These are phyloP conservation scores for Prorops nasuta DNA, from an alignment of 1,140 invertebrate genomes.

Conservation along the genomic window DNA sequence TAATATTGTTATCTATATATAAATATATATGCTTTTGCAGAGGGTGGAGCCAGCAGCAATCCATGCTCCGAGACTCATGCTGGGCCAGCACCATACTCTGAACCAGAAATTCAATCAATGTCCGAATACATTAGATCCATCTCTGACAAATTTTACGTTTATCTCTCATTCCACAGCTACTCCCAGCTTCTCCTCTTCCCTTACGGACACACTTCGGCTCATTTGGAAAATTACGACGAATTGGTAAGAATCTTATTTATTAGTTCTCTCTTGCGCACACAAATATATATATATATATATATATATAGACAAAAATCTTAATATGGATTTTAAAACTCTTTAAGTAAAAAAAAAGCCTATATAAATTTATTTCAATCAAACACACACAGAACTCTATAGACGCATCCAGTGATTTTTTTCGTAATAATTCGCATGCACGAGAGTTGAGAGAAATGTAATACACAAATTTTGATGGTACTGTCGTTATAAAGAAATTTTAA, in stretches of 20 bases:
- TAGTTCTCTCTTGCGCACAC: neutral
- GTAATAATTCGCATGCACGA: neutral
- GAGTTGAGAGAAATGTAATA: too few species aligned
- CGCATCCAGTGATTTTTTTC: neutral
- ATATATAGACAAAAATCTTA: neutral
- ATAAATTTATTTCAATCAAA: too few species aligned
- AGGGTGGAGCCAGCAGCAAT: slow-evolving; percentile 62
- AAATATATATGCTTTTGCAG: slow-evolving; percentile 38
- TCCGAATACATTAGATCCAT: slow-evolving; percentile 55
- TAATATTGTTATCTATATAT: neutral
- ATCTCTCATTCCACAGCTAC: slow-evolving; percentile 75
- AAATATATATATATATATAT: too few species aligned
- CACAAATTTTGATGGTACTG: too few species aligned
- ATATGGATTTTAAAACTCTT: neutral
- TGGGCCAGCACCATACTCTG: slow-evolving; percentile 69
- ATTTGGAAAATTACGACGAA: slow-evolving; percentile 63
- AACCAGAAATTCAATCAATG: slow-evolving; percentile 68
- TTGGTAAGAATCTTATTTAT: slow-evolving; percentile 53
- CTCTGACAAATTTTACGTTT: slow-evolving; percentile 61
- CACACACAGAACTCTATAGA: too few species aligned
- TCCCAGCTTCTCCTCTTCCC: slow-evolving; percentile 69
- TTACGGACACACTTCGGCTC: slow-evolving; percentile 62
- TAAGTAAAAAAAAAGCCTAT: neutral
- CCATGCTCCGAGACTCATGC: slow-evolving; percentile 71
- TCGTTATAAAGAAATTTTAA: too few species aligned